These are phyloP conservation scores for Pseudomyrmex dendroicus DNA, from an alignment of 1,140 invertebrate genomes.

Conservation along the genomic window DNA sequence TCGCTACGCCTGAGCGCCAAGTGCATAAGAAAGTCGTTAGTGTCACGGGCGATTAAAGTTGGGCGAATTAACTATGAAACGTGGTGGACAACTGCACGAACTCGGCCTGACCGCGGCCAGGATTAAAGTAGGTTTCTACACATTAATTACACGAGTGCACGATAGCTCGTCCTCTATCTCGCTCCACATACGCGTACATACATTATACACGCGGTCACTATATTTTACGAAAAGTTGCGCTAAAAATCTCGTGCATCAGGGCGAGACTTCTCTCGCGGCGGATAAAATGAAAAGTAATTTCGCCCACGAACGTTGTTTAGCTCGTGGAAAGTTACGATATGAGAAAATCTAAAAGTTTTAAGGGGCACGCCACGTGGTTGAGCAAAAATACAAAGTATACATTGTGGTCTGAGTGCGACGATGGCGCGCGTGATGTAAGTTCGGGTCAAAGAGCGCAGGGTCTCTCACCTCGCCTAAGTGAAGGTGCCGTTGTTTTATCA, in stretches of 20 bases:
- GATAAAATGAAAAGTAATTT: slow-evolving; percentile 52
- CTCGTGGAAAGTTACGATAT: slow-evolving; percentile 30
- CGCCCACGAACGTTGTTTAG: slow-evolving; percentile 43
- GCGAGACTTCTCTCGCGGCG: slow-evolving; percentile 17
- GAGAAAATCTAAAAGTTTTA: slow-evolving; percentile 45
- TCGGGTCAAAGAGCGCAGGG: background rate
- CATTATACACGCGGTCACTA: background rate
- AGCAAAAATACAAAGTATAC: slow-evolving; percentile 49
- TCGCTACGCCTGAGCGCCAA: slow-evolving; percentile 6
- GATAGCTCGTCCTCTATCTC: slow-evolving; percentile 17
- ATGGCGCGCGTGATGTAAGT: slow-evolving; percentile 14
- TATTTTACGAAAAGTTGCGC: slow-evolving; percentile 27
- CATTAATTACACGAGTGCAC: slow-evolving; percentile 48
- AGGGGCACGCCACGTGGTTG: slow-evolving; percentile 19
- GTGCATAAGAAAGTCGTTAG: slow-evolving; percentile 53
- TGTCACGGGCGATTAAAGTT: slow-evolving; percentile 51
- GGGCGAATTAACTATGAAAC: slow-evolving; percentile 56
- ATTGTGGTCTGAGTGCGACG: background rate
- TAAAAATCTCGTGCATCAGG: slow-evolving; percentile 55
- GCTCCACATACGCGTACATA: background rate
- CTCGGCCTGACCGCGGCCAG: slow-evolving; percentile 28
- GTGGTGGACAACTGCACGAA: slow-evolving; percentile 30
- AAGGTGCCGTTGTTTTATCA: background rate
- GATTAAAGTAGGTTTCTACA: slow-evolving; percentile 55
- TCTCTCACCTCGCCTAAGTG: slow-evolving; percentile 7